Evolutionary conservation across 2,888 invertebrate genomes (phyloP).

Genomic region (Didymodactylos carnosus): DNA sequence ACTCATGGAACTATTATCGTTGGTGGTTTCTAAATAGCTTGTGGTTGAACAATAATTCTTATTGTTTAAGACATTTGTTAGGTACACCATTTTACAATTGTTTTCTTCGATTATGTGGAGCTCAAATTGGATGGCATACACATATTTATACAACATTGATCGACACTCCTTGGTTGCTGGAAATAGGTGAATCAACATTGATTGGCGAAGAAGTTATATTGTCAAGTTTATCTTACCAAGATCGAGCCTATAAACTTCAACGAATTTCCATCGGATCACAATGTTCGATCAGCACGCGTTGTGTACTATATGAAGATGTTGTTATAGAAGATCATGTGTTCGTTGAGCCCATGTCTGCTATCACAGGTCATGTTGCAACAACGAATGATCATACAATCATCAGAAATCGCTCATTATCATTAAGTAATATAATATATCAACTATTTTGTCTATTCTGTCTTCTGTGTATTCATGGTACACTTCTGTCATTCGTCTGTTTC

Average conservation of each 20-base stretch:
- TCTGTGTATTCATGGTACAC: neutral
- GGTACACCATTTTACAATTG: neutral
- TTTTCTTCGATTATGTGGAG: neutral
- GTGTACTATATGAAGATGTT: neutral
- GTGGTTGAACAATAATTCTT: neutral
- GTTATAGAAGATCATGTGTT: neutral
- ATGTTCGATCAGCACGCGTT: neutral
- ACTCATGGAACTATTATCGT: neutral
- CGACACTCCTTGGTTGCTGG: neutral
- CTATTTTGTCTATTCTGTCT: neutral
- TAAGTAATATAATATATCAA: neutral
- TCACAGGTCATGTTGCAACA: neutral
- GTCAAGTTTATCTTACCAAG: neutral
- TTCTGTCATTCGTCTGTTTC: neutral
- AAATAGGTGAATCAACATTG: neutral
- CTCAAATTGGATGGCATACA: neutral
- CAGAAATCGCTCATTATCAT: neutral
- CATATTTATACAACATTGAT: neutral
- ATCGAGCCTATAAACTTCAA: neutral
- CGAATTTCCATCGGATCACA: neutral
- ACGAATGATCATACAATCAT: neutral
- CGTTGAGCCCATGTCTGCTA: neutral
- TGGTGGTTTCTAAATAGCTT: neutral
- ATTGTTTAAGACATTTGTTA: neutral
- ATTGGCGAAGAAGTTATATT: neutral